Evolutionary conservation across 2,888 invertebrate genomes (phyloP).

Genomic region (Chironomus tentans): DNA sequence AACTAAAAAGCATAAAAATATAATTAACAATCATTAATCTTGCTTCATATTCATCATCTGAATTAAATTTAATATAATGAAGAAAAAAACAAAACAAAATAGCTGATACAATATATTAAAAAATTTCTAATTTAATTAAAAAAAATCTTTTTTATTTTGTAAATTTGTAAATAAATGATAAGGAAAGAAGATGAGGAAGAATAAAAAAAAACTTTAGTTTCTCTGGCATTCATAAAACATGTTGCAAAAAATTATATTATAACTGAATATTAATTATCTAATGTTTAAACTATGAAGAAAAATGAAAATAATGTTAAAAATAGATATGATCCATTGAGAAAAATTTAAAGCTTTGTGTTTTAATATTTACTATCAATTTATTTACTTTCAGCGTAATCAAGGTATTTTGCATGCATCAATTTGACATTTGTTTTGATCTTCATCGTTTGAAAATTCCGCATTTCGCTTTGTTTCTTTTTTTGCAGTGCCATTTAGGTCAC

Average conservation of each 20-base stretch:
- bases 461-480: no score
- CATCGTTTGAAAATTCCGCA: no score
- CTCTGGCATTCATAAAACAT: conserved; percentile 2
- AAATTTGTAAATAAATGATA: neutral
- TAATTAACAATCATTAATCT: neutral
- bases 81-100: neutral
- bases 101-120: neutral
- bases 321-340: conserved; percentile 14
- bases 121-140: neutral
- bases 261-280: conserved; percentile 19
- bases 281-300: conserved; percentile 14
- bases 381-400: neutral
- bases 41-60: neutral
- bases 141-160: neutral
- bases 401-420: neutral
- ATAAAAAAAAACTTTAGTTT: neutral
- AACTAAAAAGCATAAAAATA: no score
- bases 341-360: neutral
- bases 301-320: conserved; percentile 11
- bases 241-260: conserved; percentile 8
- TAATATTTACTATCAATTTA: neutral
- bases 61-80: neutral
- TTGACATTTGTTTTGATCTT: no score
- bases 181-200: neutral
- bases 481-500: no score